Evolutionary conservation across 1,140 invertebrate genomes (phyloP).

Genomic region (Polyergus mexicanus): DNA sequence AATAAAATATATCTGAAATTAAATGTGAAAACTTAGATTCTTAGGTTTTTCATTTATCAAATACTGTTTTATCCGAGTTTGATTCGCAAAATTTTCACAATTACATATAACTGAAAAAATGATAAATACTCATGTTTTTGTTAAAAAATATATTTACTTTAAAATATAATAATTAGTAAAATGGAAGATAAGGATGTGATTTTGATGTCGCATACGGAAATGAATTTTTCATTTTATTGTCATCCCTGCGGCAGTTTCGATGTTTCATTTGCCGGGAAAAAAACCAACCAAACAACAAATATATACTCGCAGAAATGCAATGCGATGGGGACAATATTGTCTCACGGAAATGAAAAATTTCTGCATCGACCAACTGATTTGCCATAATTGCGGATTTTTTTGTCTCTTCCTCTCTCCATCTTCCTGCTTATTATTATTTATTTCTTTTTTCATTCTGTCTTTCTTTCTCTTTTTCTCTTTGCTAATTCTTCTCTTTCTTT

Average conservation of each 20-base stretch:
- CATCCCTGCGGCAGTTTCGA: background rate
- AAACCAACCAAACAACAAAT: conserved; percentile 55
- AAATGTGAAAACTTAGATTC: background rate
- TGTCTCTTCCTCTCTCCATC: conserved; percentile 16
- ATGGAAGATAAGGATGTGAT: background rate
- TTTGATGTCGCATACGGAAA: conserved; percentile 15
- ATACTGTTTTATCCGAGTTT: background rate
- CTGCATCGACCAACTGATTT: conserved; percentile 74
- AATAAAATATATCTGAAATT: conserved; percentile 23
- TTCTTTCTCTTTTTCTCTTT: conserved; percentile 3
- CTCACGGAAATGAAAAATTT: conserved; percentile 73
- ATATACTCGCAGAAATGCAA: conserved; percentile 54
- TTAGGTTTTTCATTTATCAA: background rate
- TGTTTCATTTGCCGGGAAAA: conserved; percentile 54
- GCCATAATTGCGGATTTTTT: conserved; percentile 78
- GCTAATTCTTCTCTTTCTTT: background rate
- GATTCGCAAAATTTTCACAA: background rate
- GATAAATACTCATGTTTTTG: background rate
- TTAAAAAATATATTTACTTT: background rate
- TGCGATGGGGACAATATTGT: conserved; percentile 70
- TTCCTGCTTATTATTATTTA: background rate
- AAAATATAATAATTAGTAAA: background rate
- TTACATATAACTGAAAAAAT: background rate
- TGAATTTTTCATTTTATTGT: conserved; percentile 45
- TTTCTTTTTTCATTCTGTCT: background rate